These are phyloP conservation scores for Scrobipalpa costella DNA, from an alignment of 2,888 invertebrate genomes.

Conservation along the genomic window DNA sequence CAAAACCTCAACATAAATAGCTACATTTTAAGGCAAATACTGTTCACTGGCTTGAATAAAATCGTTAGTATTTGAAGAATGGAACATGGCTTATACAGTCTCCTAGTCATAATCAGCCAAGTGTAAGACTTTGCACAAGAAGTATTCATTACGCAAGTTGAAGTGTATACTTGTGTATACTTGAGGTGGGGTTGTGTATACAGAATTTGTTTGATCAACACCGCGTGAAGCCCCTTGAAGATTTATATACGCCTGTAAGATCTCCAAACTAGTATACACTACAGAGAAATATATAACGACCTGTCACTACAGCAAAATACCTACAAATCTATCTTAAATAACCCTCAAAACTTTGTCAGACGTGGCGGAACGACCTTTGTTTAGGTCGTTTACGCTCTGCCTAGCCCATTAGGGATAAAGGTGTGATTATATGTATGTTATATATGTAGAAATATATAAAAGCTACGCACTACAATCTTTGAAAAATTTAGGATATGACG, in stretches of 20 bases:
- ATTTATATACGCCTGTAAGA: neutral
- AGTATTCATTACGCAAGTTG: conserved; percentile 1
- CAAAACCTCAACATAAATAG: neutral
- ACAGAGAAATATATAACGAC: no score
- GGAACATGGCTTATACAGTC: neutral
- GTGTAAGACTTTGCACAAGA: conserved; percentile 8
- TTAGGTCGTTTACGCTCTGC: no score
- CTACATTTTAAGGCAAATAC: neutral
- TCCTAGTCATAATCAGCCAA: neutral
- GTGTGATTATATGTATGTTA: no score
- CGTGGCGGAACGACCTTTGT: no score
- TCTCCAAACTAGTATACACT: neutral
- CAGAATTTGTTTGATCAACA: conserved; percentile 11
- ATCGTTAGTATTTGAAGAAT: neutral
- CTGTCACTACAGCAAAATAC: no score
- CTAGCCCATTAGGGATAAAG: no score
- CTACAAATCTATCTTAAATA: no score
- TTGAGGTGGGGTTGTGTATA: neutral
- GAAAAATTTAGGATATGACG: no score
- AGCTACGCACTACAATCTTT: no score
- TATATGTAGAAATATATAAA: no score
- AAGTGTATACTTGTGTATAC: neutral
- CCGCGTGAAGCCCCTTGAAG: conserved; percentile 5
- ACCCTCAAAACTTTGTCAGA: no score
- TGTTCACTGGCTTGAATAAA: neutral